Evolutionary conservation across 1,140 invertebrate species (phyloP).

Genomic region (Spodoptera litura): DNA sequence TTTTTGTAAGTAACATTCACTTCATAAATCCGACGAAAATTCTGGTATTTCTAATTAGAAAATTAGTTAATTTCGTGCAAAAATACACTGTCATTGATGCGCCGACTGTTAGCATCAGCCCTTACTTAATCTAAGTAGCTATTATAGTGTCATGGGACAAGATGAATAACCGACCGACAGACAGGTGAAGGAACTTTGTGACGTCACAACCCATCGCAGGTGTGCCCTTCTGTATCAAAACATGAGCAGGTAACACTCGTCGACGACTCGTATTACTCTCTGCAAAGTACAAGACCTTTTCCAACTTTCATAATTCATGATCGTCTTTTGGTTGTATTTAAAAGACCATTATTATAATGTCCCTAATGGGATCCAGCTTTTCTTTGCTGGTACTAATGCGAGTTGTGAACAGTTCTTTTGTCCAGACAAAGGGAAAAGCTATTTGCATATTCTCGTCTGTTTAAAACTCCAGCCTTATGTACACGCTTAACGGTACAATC

Average conservation of each 20-base stretch:
- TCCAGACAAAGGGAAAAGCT: constrained; percentile 54
- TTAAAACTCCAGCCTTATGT: constrained; percentile 42
- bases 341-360: constrained; percentile 52
- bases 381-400: constrained; percentile 57
- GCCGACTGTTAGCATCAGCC: constrained; percentile 30
- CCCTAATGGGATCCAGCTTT: constrained; percentile 51
- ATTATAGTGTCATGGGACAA: constrained; percentile 42
- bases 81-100: background rate
- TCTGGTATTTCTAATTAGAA: no score
- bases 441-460: constrained; percentile 59
- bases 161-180: constrained; percentile 51
- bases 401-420: constrained; percentile 62
- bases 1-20: no score
- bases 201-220: constrained; percentile 55
- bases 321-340: constrained; percentile 34
- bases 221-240: constrained; percentile 54
- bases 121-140: constrained; percentile 45
- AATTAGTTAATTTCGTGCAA: background rate
- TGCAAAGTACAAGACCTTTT: constrained; percentile 37
- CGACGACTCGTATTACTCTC: constrained; percentile 15
- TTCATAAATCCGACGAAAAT: no score
- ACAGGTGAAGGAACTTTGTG: constrained; percentile 62
- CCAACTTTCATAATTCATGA: constrained; percentile 49
- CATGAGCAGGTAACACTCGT: constrained; percentile 50
- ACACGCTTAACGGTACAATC: constrained; percentile 17